Base-by-base conservation (phyloP, 2,113 vertebrate genomes). In the Rhinopomastus cyanomelas region DNA sequence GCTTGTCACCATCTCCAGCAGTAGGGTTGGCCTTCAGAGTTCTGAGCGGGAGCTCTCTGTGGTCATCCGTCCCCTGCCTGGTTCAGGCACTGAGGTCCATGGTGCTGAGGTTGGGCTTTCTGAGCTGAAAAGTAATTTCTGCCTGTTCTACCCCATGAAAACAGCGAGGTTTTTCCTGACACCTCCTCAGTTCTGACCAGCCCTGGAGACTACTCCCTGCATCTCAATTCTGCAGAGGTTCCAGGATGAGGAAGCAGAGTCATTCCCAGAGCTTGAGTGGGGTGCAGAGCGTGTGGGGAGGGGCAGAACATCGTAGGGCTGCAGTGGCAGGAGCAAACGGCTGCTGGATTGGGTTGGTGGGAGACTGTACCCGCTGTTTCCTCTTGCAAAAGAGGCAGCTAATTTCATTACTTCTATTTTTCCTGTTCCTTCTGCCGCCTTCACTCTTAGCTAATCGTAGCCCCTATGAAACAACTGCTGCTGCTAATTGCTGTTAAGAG, bases 321-420 rank as follows among this genome's bases (percentile, higher is more conserved):
- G 48, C 5, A 4, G 46, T 49, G 72, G 68, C 77, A 80, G 84
- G 52, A 71, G n/a, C 34, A 37, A 75, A 68, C 29, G 34, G 16
- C 11, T 29, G 2, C 48, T 34, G 1, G 0, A 3, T 75, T 76
- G 88, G 72, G 13, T 23, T 64, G 51, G 32, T 87, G 68, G 73
- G 83, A 23, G 37, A 12, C 61, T 39, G 8, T 32, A 14, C 64
- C 78, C 42, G 2, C 59, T 36, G 72, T 55, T 85, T 94, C 94
- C 86, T 88, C 90, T 95, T 94, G 67, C 80, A 69, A 90, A 89
- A 91, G 1, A 27, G 44, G 52, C 73, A 14, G 74, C 44, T 37
- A 4, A 1, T 81, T 78, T 77, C 74, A 69, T 37, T 20, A 21
- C 65, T 91, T 65, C 65, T 83, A 64, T n/a, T 89, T 80, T 88